These are phyloP conservation scores for Ichneumoninae sp. DNA, from an alignment of 2,888 invertebrate species.

Conservation along the genomic window DNA sequence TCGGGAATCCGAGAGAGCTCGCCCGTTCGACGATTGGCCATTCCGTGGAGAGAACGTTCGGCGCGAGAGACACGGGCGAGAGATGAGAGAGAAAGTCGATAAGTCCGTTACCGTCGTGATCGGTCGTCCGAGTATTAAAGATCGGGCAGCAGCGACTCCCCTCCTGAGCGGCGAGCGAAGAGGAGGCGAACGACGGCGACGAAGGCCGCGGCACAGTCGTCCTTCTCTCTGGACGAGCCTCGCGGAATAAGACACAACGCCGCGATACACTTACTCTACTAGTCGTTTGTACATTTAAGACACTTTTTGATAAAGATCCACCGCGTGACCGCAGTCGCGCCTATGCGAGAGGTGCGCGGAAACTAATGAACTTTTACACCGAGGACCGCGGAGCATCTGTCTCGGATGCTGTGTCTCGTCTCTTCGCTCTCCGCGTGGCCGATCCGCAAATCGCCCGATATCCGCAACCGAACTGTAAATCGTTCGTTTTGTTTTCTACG, in stretches of 20 bases:
- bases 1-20: neutral
- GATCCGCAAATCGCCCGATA: neutral
- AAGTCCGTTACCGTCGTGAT: slow-evolving; percentile 36
- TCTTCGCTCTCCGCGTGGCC: neutral
- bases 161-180: slow-evolving; percentile 6
- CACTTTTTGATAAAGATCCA: too few species aligned
- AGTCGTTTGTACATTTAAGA: neutral
- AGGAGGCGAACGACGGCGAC: slow-evolving; percentile 15
- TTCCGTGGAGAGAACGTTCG: neutral
- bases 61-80: neutral
- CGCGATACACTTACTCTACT: too few species aligned
- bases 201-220: slow-evolving; percentile 4
- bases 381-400: neutral
- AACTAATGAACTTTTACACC: neutral
- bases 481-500: neutral
- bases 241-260: neutral
- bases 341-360: neutral
- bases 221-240: neutral
- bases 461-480: neutral
- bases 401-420: slow-evolving; percentile 56
- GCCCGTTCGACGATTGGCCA: neutral
- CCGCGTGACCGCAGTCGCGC: neutral
- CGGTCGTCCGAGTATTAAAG: slow-evolving; percentile 44
- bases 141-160: slow-evolving; percentile 8
- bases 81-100: slow-evolving; percentile 33